phyloP scores from a whole-genome alignment of 1,140 invertebrate genomes.

The Drosophila mayri region DNA sequence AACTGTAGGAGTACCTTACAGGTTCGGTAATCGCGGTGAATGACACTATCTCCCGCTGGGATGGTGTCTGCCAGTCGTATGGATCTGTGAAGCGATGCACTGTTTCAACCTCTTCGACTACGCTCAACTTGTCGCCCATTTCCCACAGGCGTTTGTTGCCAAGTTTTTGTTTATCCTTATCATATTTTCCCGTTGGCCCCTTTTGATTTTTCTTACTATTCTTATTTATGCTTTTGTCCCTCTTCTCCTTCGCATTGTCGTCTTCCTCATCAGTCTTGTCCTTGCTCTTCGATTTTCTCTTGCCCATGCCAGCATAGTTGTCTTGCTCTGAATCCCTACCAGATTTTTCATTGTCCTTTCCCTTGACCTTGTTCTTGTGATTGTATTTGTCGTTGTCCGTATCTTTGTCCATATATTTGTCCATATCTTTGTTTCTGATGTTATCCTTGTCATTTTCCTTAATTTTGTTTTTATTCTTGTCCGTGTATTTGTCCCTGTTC shows the following conservation, averaged over 20 bases:
- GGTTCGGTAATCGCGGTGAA: too few species aligned
- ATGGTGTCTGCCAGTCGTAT: too few species aligned
- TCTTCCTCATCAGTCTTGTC: background rate
- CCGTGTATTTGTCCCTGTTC: accelerated
- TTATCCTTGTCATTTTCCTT: background rate
- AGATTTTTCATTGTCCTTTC: background rate
- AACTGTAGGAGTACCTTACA: background rate
- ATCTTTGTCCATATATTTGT: background rate
- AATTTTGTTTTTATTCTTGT: background rate
- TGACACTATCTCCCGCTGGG: too few species aligned
- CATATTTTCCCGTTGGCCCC: too few species aligned
- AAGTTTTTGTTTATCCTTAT: too few species aligned
- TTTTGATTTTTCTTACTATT: background rate
- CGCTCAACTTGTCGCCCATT: too few species aligned
- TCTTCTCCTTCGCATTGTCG: background rate
- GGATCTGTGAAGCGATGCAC: too few species aligned
- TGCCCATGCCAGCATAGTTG: background rate
- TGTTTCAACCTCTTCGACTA: too few species aligned
- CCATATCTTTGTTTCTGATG: background rate
- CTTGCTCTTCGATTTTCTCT: background rate
- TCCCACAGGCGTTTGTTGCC: too few species aligned
- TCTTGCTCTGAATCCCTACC: too few species aligned
- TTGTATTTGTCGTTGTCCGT: too few species aligned
- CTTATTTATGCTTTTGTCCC: background rate
- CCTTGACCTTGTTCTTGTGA: background rate